phyloP scores from a whole-genome alignment of 1,140 invertebrate species.

The Laupala kohalensis region DNA sequence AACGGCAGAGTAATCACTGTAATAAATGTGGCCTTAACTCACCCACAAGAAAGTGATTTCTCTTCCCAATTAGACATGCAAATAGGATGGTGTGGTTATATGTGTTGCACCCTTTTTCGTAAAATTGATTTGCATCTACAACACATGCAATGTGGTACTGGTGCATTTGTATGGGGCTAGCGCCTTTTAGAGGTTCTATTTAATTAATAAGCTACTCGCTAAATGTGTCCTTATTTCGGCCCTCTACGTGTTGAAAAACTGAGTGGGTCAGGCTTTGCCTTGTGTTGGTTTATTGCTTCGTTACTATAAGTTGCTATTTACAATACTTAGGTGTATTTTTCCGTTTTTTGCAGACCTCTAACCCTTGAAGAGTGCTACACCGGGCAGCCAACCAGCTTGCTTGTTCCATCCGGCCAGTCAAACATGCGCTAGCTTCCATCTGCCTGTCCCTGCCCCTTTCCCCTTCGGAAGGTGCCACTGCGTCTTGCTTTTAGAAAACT shows the following conservation, averaged over 20 bases:
- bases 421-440: conserved; percentile 20
- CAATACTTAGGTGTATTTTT: conserved; percentile 11
- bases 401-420: conserved; percentile 18
- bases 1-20: too few relatives aligned
- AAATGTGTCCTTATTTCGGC: not conserved
- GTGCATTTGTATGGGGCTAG: not conserved
- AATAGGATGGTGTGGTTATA: not conserved
- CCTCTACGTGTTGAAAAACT: not conserved
- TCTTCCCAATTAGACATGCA: too few relatives aligned
- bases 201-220: not conserved
- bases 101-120: not conserved
- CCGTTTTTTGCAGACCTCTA: conserved; percentile 17
- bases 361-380: conserved; percentile 17
- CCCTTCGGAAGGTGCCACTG: conserved; percentile 13
- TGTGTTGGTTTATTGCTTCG: not conserved
- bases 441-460: conserved; percentile 14
- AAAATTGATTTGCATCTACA: not conserved
- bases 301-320: conserved; percentile 7
- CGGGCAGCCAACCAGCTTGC: conserved; percentile 14
- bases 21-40: too few relatives aligned
- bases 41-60: too few relatives aligned
- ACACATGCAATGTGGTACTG: not conserved
- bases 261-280: not conserved
- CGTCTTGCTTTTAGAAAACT: conserved; percentile 11
- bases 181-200: not conserved